Evolutionary conservation across 2,888 invertebrate species (phyloP).

Genomic region (Branchellion lobata): DNA sequence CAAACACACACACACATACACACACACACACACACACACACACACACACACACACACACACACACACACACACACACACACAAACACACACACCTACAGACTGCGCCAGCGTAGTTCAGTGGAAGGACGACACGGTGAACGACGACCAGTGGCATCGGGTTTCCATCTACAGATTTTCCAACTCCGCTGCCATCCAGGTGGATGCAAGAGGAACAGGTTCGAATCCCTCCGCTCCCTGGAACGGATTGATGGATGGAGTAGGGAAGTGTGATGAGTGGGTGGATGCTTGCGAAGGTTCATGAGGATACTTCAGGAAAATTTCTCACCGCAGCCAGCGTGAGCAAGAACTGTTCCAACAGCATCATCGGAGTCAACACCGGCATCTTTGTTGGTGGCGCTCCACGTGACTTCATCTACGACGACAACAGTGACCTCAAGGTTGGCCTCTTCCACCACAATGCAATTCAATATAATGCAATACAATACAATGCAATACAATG

Average conservation of each 20-base stretch:
- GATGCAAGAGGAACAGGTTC: constrained; percentile 8
- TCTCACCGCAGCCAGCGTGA: background rate
- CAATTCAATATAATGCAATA: background rate
- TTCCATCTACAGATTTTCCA: constrained; percentile 29
- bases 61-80: too few relatives aligned
- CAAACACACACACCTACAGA: background rate
- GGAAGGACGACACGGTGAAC: constrained; percentile 55
- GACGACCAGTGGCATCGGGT: constrained; percentile 57
- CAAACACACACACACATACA: too few relatives aligned
- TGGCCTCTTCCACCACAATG: too few relatives aligned
- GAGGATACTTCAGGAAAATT: too few relatives aligned
- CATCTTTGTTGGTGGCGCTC: background rate
- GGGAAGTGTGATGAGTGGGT: too few relatives aligned
- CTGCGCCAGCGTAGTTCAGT: constrained; percentile 5
- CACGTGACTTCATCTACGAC: background rate
- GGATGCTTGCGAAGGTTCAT: too few relatives aligned
- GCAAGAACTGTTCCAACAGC: background rate
- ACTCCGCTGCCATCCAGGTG: constrained; percentile 13
- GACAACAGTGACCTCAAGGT: background rate
- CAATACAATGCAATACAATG: too few relatives aligned
- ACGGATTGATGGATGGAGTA: too few relatives aligned
- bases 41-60: background rate
- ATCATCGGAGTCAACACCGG: background rate
- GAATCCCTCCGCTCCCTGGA: background rate
- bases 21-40: background rate